Base-by-base conservation (phyloP, 2,797 vertebrate genomes). In the Furcifer pardalis region DNA sequence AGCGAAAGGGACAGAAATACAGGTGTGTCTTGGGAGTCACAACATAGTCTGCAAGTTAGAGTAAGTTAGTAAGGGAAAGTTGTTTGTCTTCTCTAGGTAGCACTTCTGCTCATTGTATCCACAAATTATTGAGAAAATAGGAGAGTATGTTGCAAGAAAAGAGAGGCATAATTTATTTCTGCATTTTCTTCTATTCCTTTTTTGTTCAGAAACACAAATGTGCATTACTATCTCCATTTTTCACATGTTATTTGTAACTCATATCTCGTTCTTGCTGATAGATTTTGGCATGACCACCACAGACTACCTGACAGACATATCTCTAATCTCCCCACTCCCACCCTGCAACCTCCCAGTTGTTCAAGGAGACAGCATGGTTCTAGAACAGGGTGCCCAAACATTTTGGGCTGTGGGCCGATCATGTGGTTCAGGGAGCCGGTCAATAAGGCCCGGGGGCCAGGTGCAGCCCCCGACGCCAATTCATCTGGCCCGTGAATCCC, bases 281-380 rank as follows among this genome's bases (percentile, higher is more conserved):
- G 42, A 52, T 23, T 66, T 66, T 83, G 72, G 27, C 27, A 56
- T 76, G 56, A n/a, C n/a, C n/a, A 21, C 77, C 42, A 75, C 81
- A 76, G 17, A 37, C 44, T 37, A 66, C 59, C 10, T 52, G 63
- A 83, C 65, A 83, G 62, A 56, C 73, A 83, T 5, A 32, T 76
- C 35, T 63, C 25, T 76, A 75, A 74, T 82, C 27, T 82, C n/a
- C n/a, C n/a, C n/a, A n/a, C n/a, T 75, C 72, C 37, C 44, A 25
- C 63, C 60, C 30, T 15, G 44, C 25, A n/a, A 35, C 40, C 73
- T 83, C 62, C 25, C 81, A 66, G 44, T 25, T 66, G 17, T 56
- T 66, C 7, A 23, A 49, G 76, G 37, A 66, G 49, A 21, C 23
- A 76, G 73, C 27, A 52, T 76, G 60, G 32, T 65, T 83, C 32